phyloP scores from a whole-genome alignment of 2,888 invertebrate genomes.

The Archips crataeganus region DNA sequence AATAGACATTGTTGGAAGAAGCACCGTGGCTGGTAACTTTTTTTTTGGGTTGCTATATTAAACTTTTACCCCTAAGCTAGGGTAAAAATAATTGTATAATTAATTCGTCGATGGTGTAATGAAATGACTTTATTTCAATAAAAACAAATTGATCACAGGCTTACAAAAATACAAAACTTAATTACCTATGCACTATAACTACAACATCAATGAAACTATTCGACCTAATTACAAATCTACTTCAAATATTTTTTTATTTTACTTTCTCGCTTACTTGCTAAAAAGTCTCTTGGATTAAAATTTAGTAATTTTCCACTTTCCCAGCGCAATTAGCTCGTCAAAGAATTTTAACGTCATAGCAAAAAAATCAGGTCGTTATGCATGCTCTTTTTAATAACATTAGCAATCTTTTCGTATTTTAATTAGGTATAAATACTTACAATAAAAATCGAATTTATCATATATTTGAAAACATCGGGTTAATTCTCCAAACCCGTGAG shows the following conservation, averaged over 20 bases:
- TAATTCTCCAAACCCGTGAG: too few relatives aligned
- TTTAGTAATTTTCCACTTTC: conserved; percentile 1
- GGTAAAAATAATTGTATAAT: background rate
- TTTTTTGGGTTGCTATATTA: background rate
- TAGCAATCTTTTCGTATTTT: background rate
- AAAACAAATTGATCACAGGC: conserved; percentile 39
- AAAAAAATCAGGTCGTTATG: background rate
- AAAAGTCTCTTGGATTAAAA: background rate
- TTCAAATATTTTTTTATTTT: conserved; percentile 3
- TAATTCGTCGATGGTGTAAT: conserved; percentile 6
- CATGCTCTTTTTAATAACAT: background rate
- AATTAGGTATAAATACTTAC: background rate
- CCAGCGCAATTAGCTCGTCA: conserved; percentile 7
- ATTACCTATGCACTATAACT: conserved; percentile 25
- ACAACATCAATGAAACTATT: conserved; percentile 27
- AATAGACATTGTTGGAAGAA: too few relatives aligned
- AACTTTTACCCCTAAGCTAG: background rate
- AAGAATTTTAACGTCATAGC: background rate
- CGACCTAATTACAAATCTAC: conserved; percentile 18
- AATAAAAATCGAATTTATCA: background rate
- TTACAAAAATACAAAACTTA: conserved; percentile 42
- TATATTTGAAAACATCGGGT: too few relatives aligned
- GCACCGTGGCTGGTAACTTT: background rate
- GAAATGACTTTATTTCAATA: conserved; percentile 33
- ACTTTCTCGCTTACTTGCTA: background rate